Conservation (phyloP, 2,113 vertebrate genomes). For the Malurus melanocephalus region DNA sequence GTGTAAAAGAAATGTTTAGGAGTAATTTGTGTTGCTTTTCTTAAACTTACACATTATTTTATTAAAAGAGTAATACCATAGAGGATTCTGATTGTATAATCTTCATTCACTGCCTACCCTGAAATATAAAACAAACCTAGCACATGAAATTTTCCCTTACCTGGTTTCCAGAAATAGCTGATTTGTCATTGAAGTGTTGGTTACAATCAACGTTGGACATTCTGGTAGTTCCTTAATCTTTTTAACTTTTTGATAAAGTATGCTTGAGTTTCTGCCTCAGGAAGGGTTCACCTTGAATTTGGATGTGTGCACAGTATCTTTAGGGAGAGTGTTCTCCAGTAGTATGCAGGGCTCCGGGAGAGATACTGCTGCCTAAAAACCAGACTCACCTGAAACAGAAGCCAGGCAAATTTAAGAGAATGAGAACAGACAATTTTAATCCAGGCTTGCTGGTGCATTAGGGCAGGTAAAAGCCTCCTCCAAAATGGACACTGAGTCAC, state of each 20-base stretch:
- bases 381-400: no score
- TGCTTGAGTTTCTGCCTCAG: not conserved
- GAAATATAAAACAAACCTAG: not conserved
- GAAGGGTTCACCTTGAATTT: not conserved
- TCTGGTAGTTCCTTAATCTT: not conserved
- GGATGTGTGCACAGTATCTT: not conserved
- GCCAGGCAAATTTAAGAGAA: no score
- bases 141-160: not conserved
- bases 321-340: not conserved
- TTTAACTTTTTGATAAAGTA: not conserved
- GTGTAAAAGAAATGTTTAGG: not conserved
- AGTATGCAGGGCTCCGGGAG: not conserved
- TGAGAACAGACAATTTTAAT: no score
- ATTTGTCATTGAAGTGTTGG: not conserved
- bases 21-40: not conserved
- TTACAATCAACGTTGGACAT: accelerated
- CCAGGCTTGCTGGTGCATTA: no score
- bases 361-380: not conserved
- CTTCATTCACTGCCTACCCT: not conserved
- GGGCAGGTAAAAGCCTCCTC: no score
- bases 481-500: no score
- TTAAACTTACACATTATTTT: not conserved
- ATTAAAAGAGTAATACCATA: not conserved
- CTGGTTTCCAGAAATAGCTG: not conserved
- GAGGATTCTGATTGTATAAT: not conserved